Base-by-base conservation (phyloP, 2,113 vertebrate genomes). In the Gambusia holbrooki region DNA sequence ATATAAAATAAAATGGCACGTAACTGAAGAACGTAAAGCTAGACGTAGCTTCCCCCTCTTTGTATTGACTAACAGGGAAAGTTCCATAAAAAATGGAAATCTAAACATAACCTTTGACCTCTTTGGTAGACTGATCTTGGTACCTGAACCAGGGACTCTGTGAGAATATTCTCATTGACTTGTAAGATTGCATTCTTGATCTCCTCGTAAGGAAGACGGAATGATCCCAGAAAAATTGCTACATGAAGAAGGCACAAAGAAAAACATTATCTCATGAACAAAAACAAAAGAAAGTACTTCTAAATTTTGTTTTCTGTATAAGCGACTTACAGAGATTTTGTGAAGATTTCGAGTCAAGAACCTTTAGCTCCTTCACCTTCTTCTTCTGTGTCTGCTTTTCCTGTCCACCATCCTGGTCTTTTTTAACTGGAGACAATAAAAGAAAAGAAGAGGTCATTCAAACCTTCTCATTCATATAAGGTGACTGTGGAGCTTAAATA, bases 161-260 rank as follows among this genome's bases (percentile, higher is more conserved):
- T 96, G 29, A 97, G 89, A 69, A 96, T 87, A 64, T 94, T 89
- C 86, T 97, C 93, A 19, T 96, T 95, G 66, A 96, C 95, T 86
- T 96, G 92, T 76, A 98, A 83, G 82, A 97, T 89, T 19, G 92
- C 92, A 32, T 85, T 94, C 85, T 95, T 96, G 62, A 97, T 96
- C 67, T 96, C 93, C 66, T 96, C 94, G 42, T 97, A 97, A 2
- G 96, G 94, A 84, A 97, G 79, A 22, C 92, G 92, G 91, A 96
- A 95, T 0, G 96, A 96, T 35, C 96, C 95, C 91, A 97, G 79
- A 79, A 97, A 97, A 87, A 96, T 96, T 10, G 94, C 96, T 97
- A 85, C 17, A 75, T 32, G 22, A 69, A 54, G 8, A 37, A 37
- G 83, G 66, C 58, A 84, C 14, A 74, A 4, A 77, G 68, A 58